Evolutionary conservation across 2,888 invertebrate species (phyloP), one percentile per base, ranked within the genome.

Genomic region (Brassicogethes aeneus): DNA sequence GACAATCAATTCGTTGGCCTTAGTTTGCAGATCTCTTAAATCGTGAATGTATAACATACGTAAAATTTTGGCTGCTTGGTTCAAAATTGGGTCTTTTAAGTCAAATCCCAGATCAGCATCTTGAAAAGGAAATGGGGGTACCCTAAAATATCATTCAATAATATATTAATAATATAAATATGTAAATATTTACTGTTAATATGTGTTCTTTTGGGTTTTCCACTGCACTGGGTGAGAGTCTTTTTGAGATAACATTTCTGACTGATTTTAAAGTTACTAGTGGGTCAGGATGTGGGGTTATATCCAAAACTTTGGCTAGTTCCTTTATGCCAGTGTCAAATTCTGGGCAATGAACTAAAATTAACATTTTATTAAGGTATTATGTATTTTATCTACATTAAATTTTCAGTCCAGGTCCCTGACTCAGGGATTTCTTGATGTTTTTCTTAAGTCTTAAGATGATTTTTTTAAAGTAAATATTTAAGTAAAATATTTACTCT

Each of bases 1-100:
- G 1, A 96, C 97, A 51, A 99, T 85, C 1, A 90, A 82, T 66
- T 95, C 91, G 68, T 99, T 99, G 37, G 96, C 93, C 57, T 78
- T 79, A 0, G 93, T 95, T 66, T 99, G 97, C 37, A 97, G 74
- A 47, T 85, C 78, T 56, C 92, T 71, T 13, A 94, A 70, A 62
- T 92, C 87, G 56, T 85, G 82, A 46, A 94, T 81, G 64, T 90
- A 90, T 14, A 93, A 69, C 31, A 92, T 71, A 33, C 86, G 74
- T 40, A 93, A 68, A 39, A 88, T 78, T 65, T 87, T 85, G 1
- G 84, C 83, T 2, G 86, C 83, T 53, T 79, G 75, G 48, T 83
- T 81, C 31, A 86, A 58, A 7, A 73, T 71, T 2, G 71, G 64
- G 60, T 87, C 85, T 16, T 77, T 75, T 47, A 78, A 70, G 44